Base-by-base conservation (phyloP, 2,888 invertebrate genomes). In the Drosophila borborema region DNA sequence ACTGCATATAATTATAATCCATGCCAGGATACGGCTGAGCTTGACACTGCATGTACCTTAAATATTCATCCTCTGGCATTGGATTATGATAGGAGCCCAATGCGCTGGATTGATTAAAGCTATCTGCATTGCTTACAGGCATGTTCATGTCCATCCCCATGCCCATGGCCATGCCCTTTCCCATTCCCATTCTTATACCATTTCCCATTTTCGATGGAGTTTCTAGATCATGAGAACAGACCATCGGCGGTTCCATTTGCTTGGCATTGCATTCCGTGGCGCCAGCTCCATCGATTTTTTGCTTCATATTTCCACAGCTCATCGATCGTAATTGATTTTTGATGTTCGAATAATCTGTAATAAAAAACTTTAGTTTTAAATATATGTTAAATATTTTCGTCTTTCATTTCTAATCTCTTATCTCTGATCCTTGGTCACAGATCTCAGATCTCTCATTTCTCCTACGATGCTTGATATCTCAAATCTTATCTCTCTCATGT, bases 201-300 rank as follows among this genome's bases (percentile, higher is more conserved):
- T 40, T 49, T n/a, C 43, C 41, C n/a, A 41, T 41, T 41, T n/a
- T 41, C n/a, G 41, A 7, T 9, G 41, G n/a, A 3, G 18, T 45
- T 2, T 18, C 45, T 2, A 14, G 14, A 38, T 38, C 36, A 38
- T 4, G 20, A 2, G 20, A 20, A 20, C 2, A 2, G 20, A 20
- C 14, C 23, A 28, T 48, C 0, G 31, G 28, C 48, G 36, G n/a
- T 4, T 45, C 45, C 62, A 60, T 55, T 20, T 60, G 67, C 16
- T 73, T 55, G 5, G 38, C 48, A 36, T 41, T 61, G 6, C 41
- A 78, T 2, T 73, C 78, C 2, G 16, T n/a, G 0, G 51, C 51
- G 1, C 6, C 14, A 18, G 31, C 14, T 10, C 43, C 54, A 1
- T 10, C 18, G 1, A 5, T 2, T n/a, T 12, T 8, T 10, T 2